Evolutionary conservation across 2,797 vertebrate genomes (phyloP).

Genomic region (Distichodus sexfasciatus): DNA sequence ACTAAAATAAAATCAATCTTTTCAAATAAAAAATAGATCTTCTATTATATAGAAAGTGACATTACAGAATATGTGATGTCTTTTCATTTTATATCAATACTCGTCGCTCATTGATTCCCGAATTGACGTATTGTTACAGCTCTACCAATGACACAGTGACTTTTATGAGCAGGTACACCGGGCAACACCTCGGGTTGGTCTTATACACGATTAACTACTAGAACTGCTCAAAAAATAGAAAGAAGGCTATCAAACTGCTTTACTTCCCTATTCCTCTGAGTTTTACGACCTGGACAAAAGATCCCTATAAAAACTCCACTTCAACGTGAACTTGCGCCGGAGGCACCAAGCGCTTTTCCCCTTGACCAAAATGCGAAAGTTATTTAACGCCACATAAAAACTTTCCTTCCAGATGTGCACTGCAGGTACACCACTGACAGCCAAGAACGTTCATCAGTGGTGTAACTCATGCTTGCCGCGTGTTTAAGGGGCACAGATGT

Average conservation of each 20-base stretch:
- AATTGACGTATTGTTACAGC: no score
- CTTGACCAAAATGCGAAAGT: neutral
- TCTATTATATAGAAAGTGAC: no score
- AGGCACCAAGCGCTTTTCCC: conserved; percentile 3
- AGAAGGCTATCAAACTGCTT: neutral
- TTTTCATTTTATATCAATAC: no score
- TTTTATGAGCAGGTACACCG: no score
- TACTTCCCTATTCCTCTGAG: neutral
- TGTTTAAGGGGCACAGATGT: conserved; percentile 5
- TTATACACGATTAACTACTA: neutral
- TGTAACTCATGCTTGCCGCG: neutral
- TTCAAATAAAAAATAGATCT: no score
- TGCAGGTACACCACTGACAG: neutral
- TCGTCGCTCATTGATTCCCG: no score
- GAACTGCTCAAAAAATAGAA: neutral
- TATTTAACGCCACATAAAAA: conserved; percentile 1
- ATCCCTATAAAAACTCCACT: conserved; percentile 18
- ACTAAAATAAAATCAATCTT: no score
- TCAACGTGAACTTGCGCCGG: neutral
- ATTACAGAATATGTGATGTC: no score
- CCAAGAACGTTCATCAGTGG: conserved; percentile 1
- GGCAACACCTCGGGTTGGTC: conserved; percentile 1
- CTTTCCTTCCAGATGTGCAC: neutral
- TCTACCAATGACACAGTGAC: no score
- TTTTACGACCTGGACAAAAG: conserved; percentile 15